Percentiles rank a stretch among this genome's conserved stretches.
phyloP scores from a whole-genome alignment of 1,140 invertebrate genomes.

The Drosophila punjabiensis region DNA sequence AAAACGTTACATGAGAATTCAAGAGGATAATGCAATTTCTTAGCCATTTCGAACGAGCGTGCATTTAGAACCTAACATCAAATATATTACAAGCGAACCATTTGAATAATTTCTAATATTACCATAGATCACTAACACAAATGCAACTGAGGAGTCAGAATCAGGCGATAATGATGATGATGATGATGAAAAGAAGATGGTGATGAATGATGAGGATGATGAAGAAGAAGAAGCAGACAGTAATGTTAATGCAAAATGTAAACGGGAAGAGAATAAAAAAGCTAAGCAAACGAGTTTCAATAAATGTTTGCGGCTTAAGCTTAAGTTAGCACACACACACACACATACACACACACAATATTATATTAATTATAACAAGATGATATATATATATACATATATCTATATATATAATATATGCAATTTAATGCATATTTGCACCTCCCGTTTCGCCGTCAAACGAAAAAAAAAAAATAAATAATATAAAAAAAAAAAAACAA shows the following conservation, averaged over 20 bases:
- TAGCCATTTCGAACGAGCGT: constrained; percentile 79
- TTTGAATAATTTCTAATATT: constrained; percentile 43
- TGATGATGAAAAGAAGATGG: not conserved
- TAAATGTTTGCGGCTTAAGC: constrained; percentile 54
- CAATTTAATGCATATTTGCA: constrained; percentile 53
- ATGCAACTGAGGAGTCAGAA: constrained; percentile 37
- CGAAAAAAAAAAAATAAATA: constrained; percentile 25
- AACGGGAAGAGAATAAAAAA: constrained; percentile 5
- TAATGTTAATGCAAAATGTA: constrained; percentile 18
- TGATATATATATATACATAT: constrained; percentile 30
- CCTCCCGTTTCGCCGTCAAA: constrained; percentile 29
- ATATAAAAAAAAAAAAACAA: not conserved
- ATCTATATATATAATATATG: constrained; percentile 39
- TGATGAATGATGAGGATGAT: not conserved
- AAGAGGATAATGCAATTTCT: constrained; percentile 60
- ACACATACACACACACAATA: constrained; percentile 40
- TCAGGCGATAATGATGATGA: constrained; percentile 8
- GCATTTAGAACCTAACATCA: constrained; percentile 69
- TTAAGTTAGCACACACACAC: constrained; percentile 32
- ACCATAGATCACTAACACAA: constrained; percentile 35
- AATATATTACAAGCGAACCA: constrained; percentile 39
- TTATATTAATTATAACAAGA: constrained; percentile 52
- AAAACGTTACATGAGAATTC: constrained; percentile 9
- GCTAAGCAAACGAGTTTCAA: constrained; percentile 43
- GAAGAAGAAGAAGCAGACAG: constrained; percentile 12